Base-by-base conservation (phyloP, 2,113 vertebrate genomes). In the Oceanodroma tethys region DNA sequence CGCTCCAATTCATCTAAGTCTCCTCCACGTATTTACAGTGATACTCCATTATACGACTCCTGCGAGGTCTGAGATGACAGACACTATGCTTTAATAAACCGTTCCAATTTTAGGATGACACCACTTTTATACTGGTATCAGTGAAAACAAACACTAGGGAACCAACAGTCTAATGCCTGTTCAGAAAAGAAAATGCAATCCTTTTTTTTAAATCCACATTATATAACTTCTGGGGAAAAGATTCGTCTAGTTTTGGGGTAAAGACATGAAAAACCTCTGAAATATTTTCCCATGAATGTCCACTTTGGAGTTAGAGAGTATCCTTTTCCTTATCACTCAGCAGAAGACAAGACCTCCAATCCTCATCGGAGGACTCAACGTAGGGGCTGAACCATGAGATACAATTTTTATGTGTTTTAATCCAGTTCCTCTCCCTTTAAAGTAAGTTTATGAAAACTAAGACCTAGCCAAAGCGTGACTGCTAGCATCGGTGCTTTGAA, bases 11-110 rank as follows among this genome's bases (percentile, higher is more conserved):
- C 95, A 94, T 91, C 96, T 90, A 97, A 95, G 83, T 86, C 96
- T 98, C 92, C 86, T 97, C 95, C 92, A 67, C 26, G 7, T 98
- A 98, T 97, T 97, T 98, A 98, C 98, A 98, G 82, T 72, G 90
- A 95, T 74, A 95, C 48, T 87, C 96, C 88, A 86, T 93, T 72
- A 84, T 58, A 90, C 8, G 29, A 95, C 97, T 90, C 81, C 83
- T 92, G 92, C 6, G 45, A 98, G 95, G 68, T 97, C 97, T 79
- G 97, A 97, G 96, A 96, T 96, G 96, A 94, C 96, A 96, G 94
- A 97, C 96, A 73, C 94, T 88, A 94, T 53, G 75, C 88, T 97
- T 92, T 86, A 93, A 74, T 16, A 63, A 92, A 98, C 70, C 30
- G 25, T 89, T 90, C 87, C 89, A 36, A 93, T 70, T 95, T 93